Evolutionary conservation across 2,113 vertebrate species (phyloP), one percentile per base, ranked within the genome.

Genomic region (Microcebus lehilahytsara): DNA sequence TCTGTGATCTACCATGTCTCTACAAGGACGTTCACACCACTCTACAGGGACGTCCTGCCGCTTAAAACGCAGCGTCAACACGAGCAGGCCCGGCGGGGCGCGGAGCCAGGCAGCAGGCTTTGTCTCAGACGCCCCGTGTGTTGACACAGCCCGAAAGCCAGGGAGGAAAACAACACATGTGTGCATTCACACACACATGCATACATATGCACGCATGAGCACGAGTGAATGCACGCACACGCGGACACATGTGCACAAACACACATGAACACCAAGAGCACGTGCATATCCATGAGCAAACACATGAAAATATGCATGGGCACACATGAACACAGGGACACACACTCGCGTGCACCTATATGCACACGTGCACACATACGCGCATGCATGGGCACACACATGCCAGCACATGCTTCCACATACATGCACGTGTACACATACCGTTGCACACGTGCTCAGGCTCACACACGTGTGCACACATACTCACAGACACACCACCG

Each of bases 401-500:
- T 6, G 62, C 25, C 62, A 4, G 11, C 60, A 64, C 3, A 23
- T 12, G 20, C 34, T 9, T 37, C 3, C 67, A 69, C 19, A 4
- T 3, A 69, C 67, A 10, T 9, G 17, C 1, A 10, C 10, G 6
- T 3, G 12, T 32, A 8, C 6, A 8, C 13, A 37, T 1, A 25
- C 19, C n/a, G 23, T 4, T 85, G 34, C 9, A 37, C 20, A 40
- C 37, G 25, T 20, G 13, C 46, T 9, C 74, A 77, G 16, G 27
- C 74, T 51, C 5, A 13, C 46, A 51, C 17, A 22, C 8, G 4
- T 10, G 67, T 22, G 8, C 64, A 67, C 64, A 49, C 74, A 32
- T 30, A 77, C 74, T 30, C 74, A 77, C 27, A 51, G 30, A 49
- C 27, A 51, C 46, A 51, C 46, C 7, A 9, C 32, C 32, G 19